These are phyloP conservation scores for Sclerodermus sp. DNA, from an alignment of 2,888 invertebrate genomes.

Conservation along the genomic window DNA sequence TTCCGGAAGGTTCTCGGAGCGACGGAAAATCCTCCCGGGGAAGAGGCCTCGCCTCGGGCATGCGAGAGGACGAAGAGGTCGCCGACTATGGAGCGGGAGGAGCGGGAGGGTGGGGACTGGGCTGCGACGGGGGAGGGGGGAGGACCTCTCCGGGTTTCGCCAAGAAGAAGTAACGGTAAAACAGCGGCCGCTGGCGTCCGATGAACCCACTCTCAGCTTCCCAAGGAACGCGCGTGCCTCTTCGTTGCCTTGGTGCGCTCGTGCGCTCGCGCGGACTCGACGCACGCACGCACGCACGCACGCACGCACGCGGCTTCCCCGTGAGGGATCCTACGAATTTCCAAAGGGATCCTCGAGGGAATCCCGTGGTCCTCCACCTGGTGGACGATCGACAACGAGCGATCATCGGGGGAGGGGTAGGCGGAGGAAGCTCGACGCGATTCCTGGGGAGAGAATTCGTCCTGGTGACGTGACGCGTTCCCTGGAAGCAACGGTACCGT, in stretches of 20 bases:
- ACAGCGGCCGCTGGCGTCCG: slow-evolving; percentile 58
- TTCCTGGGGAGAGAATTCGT: no score
- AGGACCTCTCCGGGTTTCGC: slow-evolving; percentile 48
- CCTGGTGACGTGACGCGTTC: no score
- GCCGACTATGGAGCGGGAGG: slow-evolving; percentile 7
- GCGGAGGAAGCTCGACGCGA: no score
- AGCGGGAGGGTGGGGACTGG: slow-evolving; percentile 15
- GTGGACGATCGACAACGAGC: no score
- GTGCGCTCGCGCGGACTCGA: slow-evolving; percentile 14
- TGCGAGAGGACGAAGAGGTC: slow-evolving; percentile 6
- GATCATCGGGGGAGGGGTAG: no score
- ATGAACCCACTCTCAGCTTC: slow-evolving; percentile 56
- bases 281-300: slow-evolving; percentile 7
- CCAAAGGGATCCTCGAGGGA: no score
- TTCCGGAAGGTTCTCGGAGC: not conserved
- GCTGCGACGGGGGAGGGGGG: slow-evolving; percentile 1
- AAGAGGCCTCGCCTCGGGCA: no score
- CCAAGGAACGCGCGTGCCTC: slow-evolving; percentile 23
- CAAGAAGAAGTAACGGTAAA: slow-evolving; percentile 57
- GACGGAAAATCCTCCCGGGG: no score
- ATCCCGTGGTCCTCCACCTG: no score
- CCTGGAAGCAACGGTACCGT: no score
- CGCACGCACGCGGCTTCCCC: no score
- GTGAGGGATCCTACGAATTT: no score
- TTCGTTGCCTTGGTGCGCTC: slow-evolving; percentile 12